phyloP scores from a whole-genome alignment of 2,888 invertebrate genomes.

The Stenotaenia linearis region DNA sequence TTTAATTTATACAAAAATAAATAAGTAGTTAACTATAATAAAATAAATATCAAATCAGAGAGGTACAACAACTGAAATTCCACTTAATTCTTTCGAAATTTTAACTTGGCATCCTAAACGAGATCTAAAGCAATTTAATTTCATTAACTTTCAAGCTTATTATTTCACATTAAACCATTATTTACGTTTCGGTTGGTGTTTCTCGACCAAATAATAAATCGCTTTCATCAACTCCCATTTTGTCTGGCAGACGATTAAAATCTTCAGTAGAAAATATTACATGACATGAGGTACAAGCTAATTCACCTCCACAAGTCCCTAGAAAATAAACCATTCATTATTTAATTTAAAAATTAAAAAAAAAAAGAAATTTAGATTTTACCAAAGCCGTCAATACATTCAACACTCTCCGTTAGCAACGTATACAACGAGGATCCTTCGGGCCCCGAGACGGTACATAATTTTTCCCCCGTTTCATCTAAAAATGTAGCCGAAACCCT shows the following conservation, averaged over 20 bases:
- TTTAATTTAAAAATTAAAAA: too few species aligned
- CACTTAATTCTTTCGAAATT: background rate
- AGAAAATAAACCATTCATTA: background rate
- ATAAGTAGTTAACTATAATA: background rate
- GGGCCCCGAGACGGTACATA: background rate
- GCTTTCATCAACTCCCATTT: background rate
- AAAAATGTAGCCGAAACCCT: background rate
- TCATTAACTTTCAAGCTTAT: background rate
- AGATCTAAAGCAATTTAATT: background rate
- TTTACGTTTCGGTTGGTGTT: background rate
- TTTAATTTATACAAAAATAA: too few species aligned
- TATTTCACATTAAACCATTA: background rate
- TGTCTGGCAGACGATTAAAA: background rate
- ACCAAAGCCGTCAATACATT: background rate
- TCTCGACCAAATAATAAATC: background rate
- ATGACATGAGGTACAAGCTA: background rate
- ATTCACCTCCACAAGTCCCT: background rate
- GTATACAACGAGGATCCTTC: background rate
- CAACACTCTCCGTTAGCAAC: background rate
- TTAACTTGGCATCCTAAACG: background rate
- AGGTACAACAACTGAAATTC: background rate
- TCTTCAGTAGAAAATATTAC: background rate
- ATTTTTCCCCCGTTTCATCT: background rate
- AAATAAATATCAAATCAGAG: background rate
- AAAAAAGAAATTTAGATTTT: too few species aligned